Percentiles rank a stretch among this genome's conserved stretches.
Conservation (phyloP, 1,140 invertebrate genomes). For the Drosophila ogumai region DNA sequence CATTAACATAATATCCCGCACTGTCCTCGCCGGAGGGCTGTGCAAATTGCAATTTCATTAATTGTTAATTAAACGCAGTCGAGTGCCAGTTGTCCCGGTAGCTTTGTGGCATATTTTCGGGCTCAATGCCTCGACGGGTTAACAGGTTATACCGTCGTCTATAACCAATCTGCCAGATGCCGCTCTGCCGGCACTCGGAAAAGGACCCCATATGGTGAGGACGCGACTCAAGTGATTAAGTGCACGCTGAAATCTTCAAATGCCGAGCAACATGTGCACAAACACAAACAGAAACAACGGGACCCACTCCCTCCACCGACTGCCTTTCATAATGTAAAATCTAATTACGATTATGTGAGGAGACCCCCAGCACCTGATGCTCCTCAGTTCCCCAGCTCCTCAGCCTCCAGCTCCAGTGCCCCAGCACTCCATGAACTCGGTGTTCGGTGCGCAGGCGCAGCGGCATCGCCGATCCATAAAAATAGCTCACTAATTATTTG, state of each 20-base stretch:
- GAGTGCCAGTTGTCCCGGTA: conserved; percentile 27
- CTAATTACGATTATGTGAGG: conserved; percentile 72
- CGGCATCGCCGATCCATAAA: conserved; percentile 57
- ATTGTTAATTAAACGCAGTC: conserved; percentile 66
- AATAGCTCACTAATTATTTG: conserved; percentile 76
- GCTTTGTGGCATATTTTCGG: conserved; percentile 46
- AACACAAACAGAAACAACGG: conserved; percentile 31
- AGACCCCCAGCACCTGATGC: conserved; percentile 78
- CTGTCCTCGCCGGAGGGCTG: conserved; percentile 30
- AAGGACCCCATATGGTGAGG: conserved; percentile 71
- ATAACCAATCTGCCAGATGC: conserved; percentile 28
- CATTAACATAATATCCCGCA: conserved; percentile 56
- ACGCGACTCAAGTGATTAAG: conserved; percentile 67
- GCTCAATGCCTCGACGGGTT: conserved; percentile 15
- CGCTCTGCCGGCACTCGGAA: conserved; percentile 7
- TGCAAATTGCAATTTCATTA: conserved; percentile 59
- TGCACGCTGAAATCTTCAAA: conserved; percentile 69
- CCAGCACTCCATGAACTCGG: conserved; percentile 7
- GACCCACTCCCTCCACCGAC: neutral
- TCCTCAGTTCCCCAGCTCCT: conserved; percentile 7
- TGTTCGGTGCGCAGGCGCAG: conserved; percentile 49
- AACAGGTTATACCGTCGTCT: conserved; percentile 55
- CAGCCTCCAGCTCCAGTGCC: conserved; percentile 43
- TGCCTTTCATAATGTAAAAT: conserved; percentile 56
- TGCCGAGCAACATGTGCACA: conserved; percentile 62